Conservation (phyloP, 1,140 invertebrate genomes). For the Oryctes rhinoceros region DNA sequence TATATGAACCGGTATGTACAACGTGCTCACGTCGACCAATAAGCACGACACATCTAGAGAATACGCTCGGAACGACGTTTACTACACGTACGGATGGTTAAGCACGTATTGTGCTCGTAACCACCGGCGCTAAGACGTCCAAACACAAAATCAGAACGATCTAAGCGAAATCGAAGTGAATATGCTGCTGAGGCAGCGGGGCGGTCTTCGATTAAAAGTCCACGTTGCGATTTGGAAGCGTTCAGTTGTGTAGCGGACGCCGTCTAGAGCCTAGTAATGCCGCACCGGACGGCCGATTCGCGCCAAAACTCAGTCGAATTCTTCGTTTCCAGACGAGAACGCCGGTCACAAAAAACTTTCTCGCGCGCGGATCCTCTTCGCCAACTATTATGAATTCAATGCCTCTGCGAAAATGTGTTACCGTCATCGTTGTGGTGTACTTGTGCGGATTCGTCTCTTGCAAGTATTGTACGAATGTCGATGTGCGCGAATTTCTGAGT, state of each 20-base stretch:
- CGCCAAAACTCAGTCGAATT: neutral
- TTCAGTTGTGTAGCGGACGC: neutral
- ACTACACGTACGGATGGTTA: neutral
- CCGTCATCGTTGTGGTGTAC: neutral
- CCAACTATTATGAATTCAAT: neutral
- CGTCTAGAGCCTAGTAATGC: neutral
- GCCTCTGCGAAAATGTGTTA: neutral
- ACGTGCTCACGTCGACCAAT: too few relatives aligned
- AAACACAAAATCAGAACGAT: neutral
- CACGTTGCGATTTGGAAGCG: neutral
- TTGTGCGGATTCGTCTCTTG: neutral
- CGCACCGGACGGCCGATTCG: neutral
- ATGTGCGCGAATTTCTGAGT: neutral
- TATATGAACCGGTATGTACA: neutral
- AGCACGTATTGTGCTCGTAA: neutral
- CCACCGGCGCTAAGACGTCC: neutral
- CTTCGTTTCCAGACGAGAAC: neutral
- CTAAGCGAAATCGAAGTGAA: neutral
- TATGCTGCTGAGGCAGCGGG: neutral
- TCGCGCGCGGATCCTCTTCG: neutral
- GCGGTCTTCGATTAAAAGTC: conserved; percentile 13
- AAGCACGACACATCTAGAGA: too few relatives aligned
- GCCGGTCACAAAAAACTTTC: neutral
- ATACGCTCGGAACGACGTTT: too few relatives aligned
- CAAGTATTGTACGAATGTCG: conserved; percentile 30